Percentiles rank a stretch among this genome's conserved stretches.
Evolutionary conservation across 2,888 invertebrate species (phyloP).

Genomic region (Perdita meconis): DNA sequence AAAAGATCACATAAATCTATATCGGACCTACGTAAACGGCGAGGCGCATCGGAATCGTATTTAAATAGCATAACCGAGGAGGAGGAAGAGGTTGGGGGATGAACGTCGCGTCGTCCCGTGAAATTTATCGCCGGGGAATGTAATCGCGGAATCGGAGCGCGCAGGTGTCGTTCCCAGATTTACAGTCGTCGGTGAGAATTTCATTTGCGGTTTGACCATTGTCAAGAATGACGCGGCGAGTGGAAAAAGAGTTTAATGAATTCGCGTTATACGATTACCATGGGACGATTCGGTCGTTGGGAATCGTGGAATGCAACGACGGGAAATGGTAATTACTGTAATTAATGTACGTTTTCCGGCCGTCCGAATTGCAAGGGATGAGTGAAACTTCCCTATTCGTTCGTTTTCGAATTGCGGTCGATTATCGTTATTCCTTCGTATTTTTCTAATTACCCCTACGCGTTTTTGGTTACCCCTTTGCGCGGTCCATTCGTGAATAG

Average conservation of each 20-base stretch:
- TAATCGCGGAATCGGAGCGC: conserved; percentile 4
- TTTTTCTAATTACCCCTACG: no score
- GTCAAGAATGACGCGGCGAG: not conserved
- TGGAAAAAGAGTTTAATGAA: conserved; percentile 5
- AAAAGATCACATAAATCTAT: no score
- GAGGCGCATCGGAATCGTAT: no score
- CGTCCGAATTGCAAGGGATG: no score
- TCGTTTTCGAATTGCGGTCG: no score
- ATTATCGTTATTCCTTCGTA: no score
- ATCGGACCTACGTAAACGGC: no score
- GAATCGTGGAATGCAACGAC: no score
- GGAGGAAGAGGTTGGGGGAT: not conserved
- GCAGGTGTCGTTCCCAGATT: not conserved
- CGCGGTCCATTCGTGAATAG: no score
- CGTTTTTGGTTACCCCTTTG: no score
- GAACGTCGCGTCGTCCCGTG: not conserved
- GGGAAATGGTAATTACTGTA: conserved; percentile 20
- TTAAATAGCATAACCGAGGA: no score
- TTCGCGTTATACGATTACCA: conserved; percentile 10
- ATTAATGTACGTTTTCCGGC: conserved; percentile 26
- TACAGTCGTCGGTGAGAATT: conserved; percentile 1
- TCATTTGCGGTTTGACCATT: conserved; percentile 1
- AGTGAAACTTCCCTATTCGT: no score
- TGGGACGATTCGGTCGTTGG: not conserved
- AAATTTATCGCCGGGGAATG: not conserved